These are phyloP conservation scores for Loripinus fragilis DNA, from an alignment of 2,888 invertebrate genomes.

Conservation along the genomic window DNA sequence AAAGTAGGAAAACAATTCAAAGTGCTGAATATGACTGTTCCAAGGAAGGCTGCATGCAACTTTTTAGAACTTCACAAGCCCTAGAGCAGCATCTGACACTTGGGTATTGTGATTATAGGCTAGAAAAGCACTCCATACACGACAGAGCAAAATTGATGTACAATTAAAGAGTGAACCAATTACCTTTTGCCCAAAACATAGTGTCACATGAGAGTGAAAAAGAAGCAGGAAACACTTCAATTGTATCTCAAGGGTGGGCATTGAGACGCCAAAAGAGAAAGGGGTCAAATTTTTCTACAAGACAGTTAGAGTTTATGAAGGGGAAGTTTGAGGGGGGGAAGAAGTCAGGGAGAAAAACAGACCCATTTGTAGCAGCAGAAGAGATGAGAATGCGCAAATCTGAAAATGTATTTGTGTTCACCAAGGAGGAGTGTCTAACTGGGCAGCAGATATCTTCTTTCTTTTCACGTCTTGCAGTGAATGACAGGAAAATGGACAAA, in stretches of 20 bases:
- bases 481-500: background rate
- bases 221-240: background rate
- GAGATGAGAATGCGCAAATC: background rate
- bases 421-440: background rate
- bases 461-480: conserved; percentile 1
- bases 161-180: background rate
- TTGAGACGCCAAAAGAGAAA: background rate
- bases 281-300: background rate
- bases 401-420: background rate
- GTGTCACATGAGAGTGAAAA: background rate
- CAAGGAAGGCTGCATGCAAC: background rate
- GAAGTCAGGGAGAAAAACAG: conserved; percentile 7
- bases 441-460: conserved; percentile 3
- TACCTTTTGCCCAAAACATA: background rate
- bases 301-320: background rate
- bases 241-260: background rate
- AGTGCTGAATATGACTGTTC: conserved; percentile 40
- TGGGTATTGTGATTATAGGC: background rate
- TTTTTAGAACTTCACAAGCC: background rate
- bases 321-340: conserved; percentile 2
- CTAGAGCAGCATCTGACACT: background rate
- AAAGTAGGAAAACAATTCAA: background rate
- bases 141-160: background rate
- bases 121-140: background rate
- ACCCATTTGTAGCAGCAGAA: conserved; percentile 12